Base-by-base conservation (phyloP, 1,140 invertebrate genomes). In the Caenorhabditis briggsae region DNA sequence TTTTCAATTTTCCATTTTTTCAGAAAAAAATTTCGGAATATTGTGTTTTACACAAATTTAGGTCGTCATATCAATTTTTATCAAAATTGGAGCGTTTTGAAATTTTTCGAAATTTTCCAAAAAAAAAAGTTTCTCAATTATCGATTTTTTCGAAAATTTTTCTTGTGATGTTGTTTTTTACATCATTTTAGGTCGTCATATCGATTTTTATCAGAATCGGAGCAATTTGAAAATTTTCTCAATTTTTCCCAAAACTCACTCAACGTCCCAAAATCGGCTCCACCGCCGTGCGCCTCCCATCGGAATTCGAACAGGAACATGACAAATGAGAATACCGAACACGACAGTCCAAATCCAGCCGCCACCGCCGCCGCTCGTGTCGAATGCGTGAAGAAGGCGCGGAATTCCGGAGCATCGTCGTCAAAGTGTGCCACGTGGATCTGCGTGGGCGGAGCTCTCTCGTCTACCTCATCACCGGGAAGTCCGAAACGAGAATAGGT, bases 261-360 rank as follows among this genome's bases (percentile, higher is more conserved):
- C 14, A 92, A 65, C 9, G 91, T 91, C 14, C 82, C 56, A 46
- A 92, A 25, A 86, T 92, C 91, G 20, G 92, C 86, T 61, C 91
- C 91, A 43, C 86, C 61, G 53, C 61, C 59, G 74, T 92, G 90
- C 53, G 91, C 84, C 84, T 92, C 92, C 91, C 91, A 92, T 74
- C 92, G 84, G 85, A 92, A 92, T 83, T 92, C 91, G 65, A 92
- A 92, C 82, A 92, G 91, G 23, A 88, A 64, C 23, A 87, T 88
- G 55, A 92, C 86, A 64, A 92, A 92, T 3, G 89, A 78, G 46
- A 92, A 64, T 16, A 92, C 82, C 5, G 91, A 88, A 25, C 91
- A 89, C 6, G 89, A 88, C 48, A 92, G 82, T 23, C 91, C 91
- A 78, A 92, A 90, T 18, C 88, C 91, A 14, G 91, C 91, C 18